phyloP scores from a whole-genome alignment of 2,797 vertebrate genomes.

The Galago senegalensis region DNA sequence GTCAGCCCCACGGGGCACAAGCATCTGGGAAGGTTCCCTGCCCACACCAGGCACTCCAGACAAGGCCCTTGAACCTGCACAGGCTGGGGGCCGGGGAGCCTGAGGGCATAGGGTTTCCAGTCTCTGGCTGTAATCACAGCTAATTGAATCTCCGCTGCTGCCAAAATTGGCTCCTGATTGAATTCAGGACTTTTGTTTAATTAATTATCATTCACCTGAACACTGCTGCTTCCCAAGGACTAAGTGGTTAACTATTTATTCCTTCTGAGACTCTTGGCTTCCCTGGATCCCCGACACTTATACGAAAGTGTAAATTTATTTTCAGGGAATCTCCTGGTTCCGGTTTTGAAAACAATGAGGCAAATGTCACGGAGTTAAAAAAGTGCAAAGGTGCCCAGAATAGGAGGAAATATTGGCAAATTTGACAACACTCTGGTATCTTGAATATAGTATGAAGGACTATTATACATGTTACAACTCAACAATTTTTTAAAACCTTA shows the following conservation, averaged over 20 bases:
- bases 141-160: slow-evolving; percentile 65
- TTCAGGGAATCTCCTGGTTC: not conserved
- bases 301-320: not conserved
- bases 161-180: slow-evolving; percentile 29
- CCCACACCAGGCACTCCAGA: not conserved
- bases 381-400: not conserved
- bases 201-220: slow-evolving; percentile 73
- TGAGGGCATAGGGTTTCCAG: not conserved
- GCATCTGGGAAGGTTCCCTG: not conserved
- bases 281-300: not conserved
- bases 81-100: not conserved
- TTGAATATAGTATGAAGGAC: slow-evolving; percentile 3
- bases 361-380: slow-evolving; percentile 13
- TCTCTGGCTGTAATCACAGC: slow-evolving; percentile 8
- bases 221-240: not conserved
- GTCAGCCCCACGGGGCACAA: accelerated
- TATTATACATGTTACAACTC: not conserved
- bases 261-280: not conserved
- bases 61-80: not conserved
- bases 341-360: not conserved
- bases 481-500: not conserved
- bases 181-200: slow-evolving; percentile 70
- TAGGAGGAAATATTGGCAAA: slow-evolving; percentile 7
- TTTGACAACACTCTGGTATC: not conserved
- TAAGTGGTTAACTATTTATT: slow-evolving; percentile 58